These are phyloP conservation scores for Asarcornis scutulata DNA, from an alignment of 2,113 vertebrate species.

Conservation along the genomic window DNA sequence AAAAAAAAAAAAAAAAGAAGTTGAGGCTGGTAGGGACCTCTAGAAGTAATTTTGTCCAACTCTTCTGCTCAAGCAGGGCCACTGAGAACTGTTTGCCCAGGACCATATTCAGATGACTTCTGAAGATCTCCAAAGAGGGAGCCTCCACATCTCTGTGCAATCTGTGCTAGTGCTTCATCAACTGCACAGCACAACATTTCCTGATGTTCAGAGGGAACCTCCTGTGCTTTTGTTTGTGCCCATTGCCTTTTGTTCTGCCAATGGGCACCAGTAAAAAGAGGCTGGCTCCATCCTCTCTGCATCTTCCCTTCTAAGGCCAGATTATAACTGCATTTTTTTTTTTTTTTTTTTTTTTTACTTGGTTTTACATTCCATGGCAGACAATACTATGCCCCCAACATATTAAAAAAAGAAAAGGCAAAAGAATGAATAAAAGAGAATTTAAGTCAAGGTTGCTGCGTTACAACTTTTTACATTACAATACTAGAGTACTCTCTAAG, in stretches of 20 bases:
- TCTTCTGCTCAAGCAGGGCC: background rate
- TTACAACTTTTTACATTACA: background rate
- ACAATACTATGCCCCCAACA: background rate
- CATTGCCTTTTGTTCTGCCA: too few species aligned
- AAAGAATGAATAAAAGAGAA: background rate
- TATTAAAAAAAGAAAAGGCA: background rate
- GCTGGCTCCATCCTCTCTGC: too few species aligned
- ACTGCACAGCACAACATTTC: too few species aligned
- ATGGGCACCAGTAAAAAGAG: too few species aligned
- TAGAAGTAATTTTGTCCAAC: background rate
- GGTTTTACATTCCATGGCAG: background rate
- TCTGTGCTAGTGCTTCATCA: too few species aligned
- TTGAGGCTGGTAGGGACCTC: background rate
- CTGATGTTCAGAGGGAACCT: too few species aligned
- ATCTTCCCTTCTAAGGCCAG: background rate
- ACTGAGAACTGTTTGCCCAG: background rate
- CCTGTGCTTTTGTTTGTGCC: too few species aligned
- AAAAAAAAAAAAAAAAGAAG: background rate
- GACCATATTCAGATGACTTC: background rate
- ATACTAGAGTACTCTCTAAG: background rate
- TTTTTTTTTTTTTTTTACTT: background rate
- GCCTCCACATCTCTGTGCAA: too few species aligned
- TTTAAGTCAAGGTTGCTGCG: background rate
- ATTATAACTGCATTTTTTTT: background rate
- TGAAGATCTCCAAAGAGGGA: background rate